Conservation (phyloP, 2,797 vertebrate species). For the Macropus fuliginosus region DNA sequence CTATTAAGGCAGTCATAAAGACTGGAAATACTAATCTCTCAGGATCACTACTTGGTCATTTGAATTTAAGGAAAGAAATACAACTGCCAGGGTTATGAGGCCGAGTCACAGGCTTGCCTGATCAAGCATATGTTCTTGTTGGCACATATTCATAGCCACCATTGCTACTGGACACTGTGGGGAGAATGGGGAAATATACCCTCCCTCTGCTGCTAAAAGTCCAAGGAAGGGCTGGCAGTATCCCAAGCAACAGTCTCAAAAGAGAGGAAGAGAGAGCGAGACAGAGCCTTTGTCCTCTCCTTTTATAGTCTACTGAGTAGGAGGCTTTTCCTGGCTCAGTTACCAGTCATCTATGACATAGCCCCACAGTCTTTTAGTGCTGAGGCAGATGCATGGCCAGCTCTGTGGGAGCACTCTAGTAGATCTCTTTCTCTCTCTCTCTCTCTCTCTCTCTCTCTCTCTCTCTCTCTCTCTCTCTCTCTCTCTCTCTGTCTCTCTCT, state of each 20-base stretch:
- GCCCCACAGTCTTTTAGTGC: neutral
- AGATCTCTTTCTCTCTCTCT: too few species aligned
- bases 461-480: too few species aligned
- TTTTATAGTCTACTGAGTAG: conserved; percentile 5
- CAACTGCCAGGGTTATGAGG: neutral
- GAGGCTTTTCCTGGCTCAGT: neutral
- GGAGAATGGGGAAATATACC: neutral
- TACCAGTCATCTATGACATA: neutral
- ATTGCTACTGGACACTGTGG: neutral
- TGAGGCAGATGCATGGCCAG: neutral
- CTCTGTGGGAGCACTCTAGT: neutral
- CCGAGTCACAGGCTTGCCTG: neutral
- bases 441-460: too few species aligned
- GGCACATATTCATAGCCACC: neutral
- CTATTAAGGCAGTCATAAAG: neutral
- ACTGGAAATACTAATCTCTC: neutral
- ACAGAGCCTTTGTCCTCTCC: neutral
- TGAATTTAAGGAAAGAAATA: neutral
- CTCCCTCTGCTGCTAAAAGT: neutral
- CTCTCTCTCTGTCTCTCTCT: too few species aligned
- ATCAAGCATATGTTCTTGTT: neutral
- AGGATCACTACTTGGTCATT: neutral
- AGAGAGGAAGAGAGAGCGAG: neutral
- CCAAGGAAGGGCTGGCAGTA: neutral
- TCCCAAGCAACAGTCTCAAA: neutral